Evolutionary conservation across 2,113 vertebrate species (phyloP).

Genomic region (Isichthys henryi): DNA sequence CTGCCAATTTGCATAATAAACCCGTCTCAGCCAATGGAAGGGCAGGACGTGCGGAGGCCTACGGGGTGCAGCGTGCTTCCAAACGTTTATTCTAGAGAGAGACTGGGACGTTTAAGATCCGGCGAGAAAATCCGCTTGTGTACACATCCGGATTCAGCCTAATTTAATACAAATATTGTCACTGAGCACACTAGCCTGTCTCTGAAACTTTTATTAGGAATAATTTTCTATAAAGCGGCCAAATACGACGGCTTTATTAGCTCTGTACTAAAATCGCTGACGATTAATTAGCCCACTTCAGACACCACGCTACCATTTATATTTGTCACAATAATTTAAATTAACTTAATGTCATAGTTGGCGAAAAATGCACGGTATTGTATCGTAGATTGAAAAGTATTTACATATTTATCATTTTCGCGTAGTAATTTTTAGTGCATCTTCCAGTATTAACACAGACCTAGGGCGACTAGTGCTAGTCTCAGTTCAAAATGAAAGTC

Average conservation of each 20-base stretch:
- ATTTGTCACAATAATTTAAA: background rate
- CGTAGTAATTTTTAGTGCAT: background rate
- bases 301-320: background rate
- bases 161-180: background rate
- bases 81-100: constrained; percentile 53
- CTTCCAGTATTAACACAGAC: background rate
- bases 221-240: background rate
- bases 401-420: background rate
- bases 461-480: background rate
- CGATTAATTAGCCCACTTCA: background rate
- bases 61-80: constrained; percentile 50
- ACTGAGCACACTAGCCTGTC: background rate
- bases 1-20: constrained; percentile 52
- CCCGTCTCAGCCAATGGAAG: constrained; percentile 43
- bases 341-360: background rate
- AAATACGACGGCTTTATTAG: background rate
- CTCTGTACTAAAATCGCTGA: background rate
- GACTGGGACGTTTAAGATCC: constrained; percentile 37
- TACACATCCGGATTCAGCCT: background rate
- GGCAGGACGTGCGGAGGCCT: constrained; percentile 33
- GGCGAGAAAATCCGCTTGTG: constrained; percentile 23
- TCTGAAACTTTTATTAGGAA: background rate
- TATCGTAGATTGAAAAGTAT: background rate
- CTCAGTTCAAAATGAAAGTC: background rate
- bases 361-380: background rate